Evolutionary conservation across 1,140 invertebrate genomes (phyloP).

Genomic region (Drosophila orena): DNA sequence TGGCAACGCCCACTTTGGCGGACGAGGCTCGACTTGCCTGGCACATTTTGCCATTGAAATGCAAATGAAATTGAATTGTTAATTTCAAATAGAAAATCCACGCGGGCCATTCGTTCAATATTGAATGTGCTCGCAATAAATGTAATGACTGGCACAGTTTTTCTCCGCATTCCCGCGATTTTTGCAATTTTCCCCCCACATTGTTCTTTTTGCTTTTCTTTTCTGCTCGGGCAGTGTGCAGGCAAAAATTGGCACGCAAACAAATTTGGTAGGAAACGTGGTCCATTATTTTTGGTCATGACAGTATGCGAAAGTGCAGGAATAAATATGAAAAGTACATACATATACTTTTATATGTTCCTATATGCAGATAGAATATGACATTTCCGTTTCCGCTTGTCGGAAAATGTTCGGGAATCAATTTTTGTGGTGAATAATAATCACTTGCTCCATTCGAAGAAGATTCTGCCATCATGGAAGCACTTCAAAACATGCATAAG

Average conservation of each 20-base stretch:
- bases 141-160: slow-evolving; percentile 82
- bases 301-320: slow-evolving; percentile 36
- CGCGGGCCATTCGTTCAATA: slow-evolving; percentile 78
- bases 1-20: slow-evolving; percentile 10
- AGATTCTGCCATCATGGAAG: not conserved
- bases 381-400: slow-evolving; percentile 73
- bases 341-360: slow-evolving; percentile 31
- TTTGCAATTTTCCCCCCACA: not conserved
- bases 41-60: slow-evolving; percentile 76
- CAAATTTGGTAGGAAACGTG: slow-evolving; percentile 81
- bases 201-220: not conserved
- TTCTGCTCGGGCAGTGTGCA: slow-evolving; percentile 17
- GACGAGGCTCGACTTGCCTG: slow-evolving; percentile 27
- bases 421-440: slow-evolving; percentile 53
- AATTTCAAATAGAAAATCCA: slow-evolving; percentile 83
- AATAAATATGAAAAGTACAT: slow-evolving; percentile 26
- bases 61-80: slow-evolving; percentile 84
- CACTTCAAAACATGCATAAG: not conserved
- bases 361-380: slow-evolving; percentile 61
- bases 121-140: slow-evolving; percentile 82
- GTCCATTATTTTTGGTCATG: slow-evolving; percentile 73
- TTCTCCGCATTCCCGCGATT: slow-evolving; percentile 27
- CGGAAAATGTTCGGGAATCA: slow-evolving; percentile 33
- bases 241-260: slow-evolving; percentile 77
- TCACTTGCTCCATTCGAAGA: slow-evolving; percentile 21